phyloP scores from a whole-genome alignment of 2,113 vertebrate species.

The Malurus cyaneus region DNA sequence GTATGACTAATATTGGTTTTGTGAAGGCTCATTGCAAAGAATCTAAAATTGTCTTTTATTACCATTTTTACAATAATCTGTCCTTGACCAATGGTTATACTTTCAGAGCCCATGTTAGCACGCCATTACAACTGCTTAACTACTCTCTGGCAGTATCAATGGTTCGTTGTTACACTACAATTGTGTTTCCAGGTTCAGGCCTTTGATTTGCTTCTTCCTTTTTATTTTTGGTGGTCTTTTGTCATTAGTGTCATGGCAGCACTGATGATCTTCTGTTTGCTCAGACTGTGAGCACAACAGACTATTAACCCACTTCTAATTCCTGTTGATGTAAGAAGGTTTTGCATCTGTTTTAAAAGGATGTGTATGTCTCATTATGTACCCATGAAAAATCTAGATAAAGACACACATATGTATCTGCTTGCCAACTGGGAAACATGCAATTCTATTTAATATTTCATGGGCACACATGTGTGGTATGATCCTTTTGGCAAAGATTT shows the following conservation, averaged over 20 bases:
- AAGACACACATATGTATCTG: neutral
- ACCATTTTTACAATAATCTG: conserved; percentile 69
- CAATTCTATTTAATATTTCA: neutral
- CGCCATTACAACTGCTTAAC: conserved; percentile 45
- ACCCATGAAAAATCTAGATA: neutral
- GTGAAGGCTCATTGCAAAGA: conserved; percentile 53
- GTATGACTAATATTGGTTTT: conserved; percentile 71
- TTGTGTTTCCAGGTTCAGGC: neutral
- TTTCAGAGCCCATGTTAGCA: conserved; percentile 23
- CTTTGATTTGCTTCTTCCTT: neutral
- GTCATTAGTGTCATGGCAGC: neutral
- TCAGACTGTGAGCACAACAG: neutral
- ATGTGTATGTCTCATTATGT: neutral
- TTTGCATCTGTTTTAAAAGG: neutral
- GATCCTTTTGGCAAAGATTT: neutral
- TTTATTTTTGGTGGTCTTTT: neutral
- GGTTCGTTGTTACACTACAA: neutral
- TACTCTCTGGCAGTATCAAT: neutral
- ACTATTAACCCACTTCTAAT: neutral
- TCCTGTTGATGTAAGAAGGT: neutral
- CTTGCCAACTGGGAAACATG: neutral
- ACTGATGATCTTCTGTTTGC: neutral
- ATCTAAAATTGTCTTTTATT: conserved; percentile 71
- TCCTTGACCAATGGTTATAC: conserved; percentile 68
- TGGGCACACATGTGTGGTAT: neutral